These are phyloP conservation scores for Stenodema calcarata DNA, from an alignment of 2,888 invertebrate genomes.

Conservation along the genomic window DNA sequence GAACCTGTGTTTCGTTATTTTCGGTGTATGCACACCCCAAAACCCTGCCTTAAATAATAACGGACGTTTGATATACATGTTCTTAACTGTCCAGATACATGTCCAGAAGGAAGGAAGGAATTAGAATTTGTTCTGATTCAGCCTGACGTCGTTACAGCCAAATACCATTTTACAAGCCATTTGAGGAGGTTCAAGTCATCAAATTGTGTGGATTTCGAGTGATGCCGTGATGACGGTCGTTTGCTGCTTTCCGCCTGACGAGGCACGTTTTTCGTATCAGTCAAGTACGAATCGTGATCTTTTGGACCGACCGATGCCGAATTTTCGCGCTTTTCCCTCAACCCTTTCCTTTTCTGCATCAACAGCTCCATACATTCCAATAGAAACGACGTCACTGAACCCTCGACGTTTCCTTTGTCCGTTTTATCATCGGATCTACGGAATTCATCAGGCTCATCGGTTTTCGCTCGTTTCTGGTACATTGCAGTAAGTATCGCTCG, in stretches of 20 bases:
- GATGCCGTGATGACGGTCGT: neutral
- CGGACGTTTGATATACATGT: no score
- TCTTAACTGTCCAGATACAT: no score
- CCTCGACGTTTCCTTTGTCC: neutral
- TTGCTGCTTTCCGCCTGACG: neutral
- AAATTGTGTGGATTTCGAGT: neutral
- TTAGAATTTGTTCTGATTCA: no score
- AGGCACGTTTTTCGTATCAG: neutral
- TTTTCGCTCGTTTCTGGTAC: neutral
- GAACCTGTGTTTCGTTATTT: no score
- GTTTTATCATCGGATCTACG: neutral
- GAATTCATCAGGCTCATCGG: neutral
- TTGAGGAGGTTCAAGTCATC: neutral
- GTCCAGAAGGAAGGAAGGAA: no score
- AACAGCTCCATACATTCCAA: slow-evolving; percentile 4
- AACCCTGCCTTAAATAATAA: no score
- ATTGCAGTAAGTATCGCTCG: neutral
- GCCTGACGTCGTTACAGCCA: neutral
- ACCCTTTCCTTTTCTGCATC: slow-evolving; percentile 16
- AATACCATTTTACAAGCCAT: slow-evolving; percentile 22
- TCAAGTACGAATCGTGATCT: neutral
- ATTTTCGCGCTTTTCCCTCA: neutral
- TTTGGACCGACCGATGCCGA: neutral
- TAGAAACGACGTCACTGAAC: neutral
- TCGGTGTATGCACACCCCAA: no score